These are phyloP conservation scores for Leptonema lineaticorne DNA, from an alignment of 1,140 invertebrate genomes.

Conservation along the genomic window DNA sequence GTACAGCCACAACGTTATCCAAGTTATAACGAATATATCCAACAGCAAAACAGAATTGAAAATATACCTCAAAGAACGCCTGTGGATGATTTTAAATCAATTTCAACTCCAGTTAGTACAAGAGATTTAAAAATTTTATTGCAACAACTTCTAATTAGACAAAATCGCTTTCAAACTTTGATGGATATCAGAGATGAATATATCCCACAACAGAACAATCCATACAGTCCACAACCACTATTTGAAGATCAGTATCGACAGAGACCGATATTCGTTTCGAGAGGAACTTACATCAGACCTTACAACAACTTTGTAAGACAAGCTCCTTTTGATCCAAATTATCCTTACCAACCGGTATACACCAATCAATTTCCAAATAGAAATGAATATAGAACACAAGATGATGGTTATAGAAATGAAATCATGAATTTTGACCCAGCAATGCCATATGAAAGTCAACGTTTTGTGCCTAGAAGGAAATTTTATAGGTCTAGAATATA, in stretches of 20 bases:
- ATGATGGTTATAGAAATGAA: slow-evolving; percentile 48
- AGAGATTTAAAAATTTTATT: slow-evolving; percentile 60
- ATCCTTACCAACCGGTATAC: slow-evolving; percentile 33
- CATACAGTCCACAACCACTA: slow-evolving; percentile 29
- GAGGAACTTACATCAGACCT: slow-evolving; percentile 24
- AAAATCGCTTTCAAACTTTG: slow-evolving; percentile 57
- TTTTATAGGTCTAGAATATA: slow-evolving; percentile 49
- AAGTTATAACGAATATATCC: slow-evolving; percentile 43
- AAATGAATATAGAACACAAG: slow-evolving; percentile 45
- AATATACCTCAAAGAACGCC: slow-evolving; percentile 35
- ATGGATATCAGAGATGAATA: slow-evolving; percentile 50
- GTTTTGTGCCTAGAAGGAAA: slow-evolving; percentile 50
- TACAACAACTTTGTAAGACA: slow-evolving; percentile 32
- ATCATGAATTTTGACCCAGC: slow-evolving; percentile 47
- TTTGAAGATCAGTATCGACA: slow-evolving; percentile 42
- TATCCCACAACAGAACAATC: slow-evolving; percentile 44
- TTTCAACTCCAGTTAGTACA: slow-evolving; percentile 58
- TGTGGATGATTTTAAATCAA: slow-evolving; percentile 46
- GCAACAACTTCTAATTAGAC: slow-evolving; percentile 58
- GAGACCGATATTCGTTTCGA: slow-evolving; percentile 31
- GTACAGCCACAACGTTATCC: slow-evolving; percentile 42
- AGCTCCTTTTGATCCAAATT: slow-evolving; percentile 27
- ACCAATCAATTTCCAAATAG: slow-evolving; percentile 45
- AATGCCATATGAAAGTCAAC: slow-evolving; percentile 52
- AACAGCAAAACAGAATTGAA: slow-evolving; percentile 31